Base-by-base conservation (phyloP, 2,888 invertebrate species). In the Bhutanitis thaidina region DNA sequence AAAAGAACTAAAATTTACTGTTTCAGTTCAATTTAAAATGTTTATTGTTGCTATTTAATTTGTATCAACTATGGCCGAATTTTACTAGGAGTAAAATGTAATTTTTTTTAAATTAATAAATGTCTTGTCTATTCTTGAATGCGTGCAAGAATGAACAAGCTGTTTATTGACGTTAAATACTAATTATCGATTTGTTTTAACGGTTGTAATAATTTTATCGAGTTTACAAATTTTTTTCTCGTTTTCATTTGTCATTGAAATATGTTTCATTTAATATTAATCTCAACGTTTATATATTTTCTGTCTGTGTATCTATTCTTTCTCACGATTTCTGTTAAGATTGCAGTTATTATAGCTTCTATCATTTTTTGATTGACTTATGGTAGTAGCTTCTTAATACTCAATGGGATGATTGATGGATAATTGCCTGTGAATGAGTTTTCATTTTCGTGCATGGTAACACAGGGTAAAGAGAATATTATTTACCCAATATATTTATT, bases 401-500 rank as follows among this genome's bases (percentile, higher is more conserved):
- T 78, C 77, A 75, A 71, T 55, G 61, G n/a, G 59, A 68, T 59
- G 62, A 63, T 67, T 66, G 69, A 62, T 64, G 67, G 62, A 66
- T 59, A 68, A 62, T 70, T 47, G 54, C 55, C 51, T 43, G 57
- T 49, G 47, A 60, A 62, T 57, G 60, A 55, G 70, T 64, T 59
- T 43, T 49, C 34, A 30, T 67, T 64, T 70, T 71, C 65, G 66
- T 69, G 71, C 71, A 74, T 79, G 80, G 80, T 74, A 69, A 73
- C 64, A 80, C 81, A 80, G 80, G 81, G 77, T 81, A 71, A 61
- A 60, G 53, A 58, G 55, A 59, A 59, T 57, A 64, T 44, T 52
- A 48, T 57, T 70, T 70, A 67, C 78, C 79, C 74, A 57, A 47
- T 53, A 52, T 49, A 53, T 51, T 53, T 54, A 50, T 48, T 44